A percentile compares a stretch with the other conserved stretches of the same genome.
phyloP scores from a whole-genome alignment of 2,113 vertebrate species.

The Nothocercus nigrocapillus region DNA sequence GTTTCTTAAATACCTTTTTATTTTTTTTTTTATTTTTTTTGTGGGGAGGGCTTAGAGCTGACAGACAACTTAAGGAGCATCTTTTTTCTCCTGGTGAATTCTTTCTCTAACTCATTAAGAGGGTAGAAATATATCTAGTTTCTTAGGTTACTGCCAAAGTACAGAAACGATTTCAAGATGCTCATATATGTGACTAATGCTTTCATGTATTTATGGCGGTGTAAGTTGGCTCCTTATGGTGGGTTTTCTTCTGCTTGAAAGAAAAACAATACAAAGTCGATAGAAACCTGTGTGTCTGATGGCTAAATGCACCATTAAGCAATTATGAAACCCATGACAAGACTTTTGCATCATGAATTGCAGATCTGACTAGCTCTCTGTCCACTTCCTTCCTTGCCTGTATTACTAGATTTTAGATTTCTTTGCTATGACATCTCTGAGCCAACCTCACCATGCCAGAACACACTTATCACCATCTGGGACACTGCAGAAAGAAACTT shows the following conservation, averaged over 20 bases:
- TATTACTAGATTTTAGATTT: not conserved
- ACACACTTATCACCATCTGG: not conserved
- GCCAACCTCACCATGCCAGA: not conserved
- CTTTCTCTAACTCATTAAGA: not conserved
- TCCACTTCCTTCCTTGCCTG: not conserved
- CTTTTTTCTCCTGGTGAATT: not conserved
- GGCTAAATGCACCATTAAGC: not conserved
- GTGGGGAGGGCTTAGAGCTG: not conserved
- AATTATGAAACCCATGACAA: not conserved
- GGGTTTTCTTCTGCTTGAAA: not conserved
- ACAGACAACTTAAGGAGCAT: not conserved
- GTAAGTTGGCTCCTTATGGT: not conserved
- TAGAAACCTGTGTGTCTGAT: not conserved
- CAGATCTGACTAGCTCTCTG: not conserved
- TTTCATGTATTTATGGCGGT: not conserved
- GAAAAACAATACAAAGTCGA: constrained; percentile 6
- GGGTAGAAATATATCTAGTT: not conserved
- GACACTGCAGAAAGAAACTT: not conserved
- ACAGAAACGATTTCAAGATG: not conserved
- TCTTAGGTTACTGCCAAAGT: constrained; percentile 23
- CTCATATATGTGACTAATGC: not conserved
- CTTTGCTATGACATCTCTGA: not conserved
- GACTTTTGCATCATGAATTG: not conserved
- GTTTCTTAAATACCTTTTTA: not conserved
- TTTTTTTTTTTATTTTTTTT: not conserved